Base-by-base conservation (phyloP, 2,797 vertebrate species). In the Muraenolepis orangiensis region DNA sequence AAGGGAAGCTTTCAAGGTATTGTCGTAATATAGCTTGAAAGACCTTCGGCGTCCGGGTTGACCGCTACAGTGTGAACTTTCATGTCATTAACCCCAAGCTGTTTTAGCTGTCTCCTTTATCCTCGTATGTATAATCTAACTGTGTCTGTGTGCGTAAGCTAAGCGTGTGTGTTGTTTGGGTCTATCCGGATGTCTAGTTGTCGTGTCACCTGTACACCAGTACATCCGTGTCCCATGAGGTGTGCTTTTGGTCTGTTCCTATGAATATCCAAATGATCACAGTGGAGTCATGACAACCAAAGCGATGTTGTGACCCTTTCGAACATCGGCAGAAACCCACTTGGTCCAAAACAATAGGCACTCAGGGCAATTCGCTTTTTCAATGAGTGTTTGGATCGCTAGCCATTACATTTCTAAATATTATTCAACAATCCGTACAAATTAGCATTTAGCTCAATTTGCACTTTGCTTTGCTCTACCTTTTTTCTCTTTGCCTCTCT, bases 1-100 rank as follows among this genome's bases (percentile, higher is more conserved):
- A 57, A 93, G 94, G 1, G 95, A 96, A 77, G 95, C 95, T 74
- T 96, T 96, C 84, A 96, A 96, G 94, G 95, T 96, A 89, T 36
- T 80, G 84, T 86, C 78, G 79, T 75, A 4, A 79, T 73, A 89
- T 89, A 90, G 81, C 89, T 91, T 90, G 88, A 91, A 91, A 91
- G 88, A 87, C 87, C 84, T 88, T 91, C 82, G 76, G 76, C 78
- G 57, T 64, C 57, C 57, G 10, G 6, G 20, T 3, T 6, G 81
- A 72, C 76, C 84, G 78, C 57, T 74, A 79, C 61, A 67, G 46
- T 73, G 70, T 76, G 66, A 13, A 40, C 7, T 73, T 74, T 73
- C 18, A 30, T 66, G 16, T 8, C 66, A 16, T 31, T 38, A 67
- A 31, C 30, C 66, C 23, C 23, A 40, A 71, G 67, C 74, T n/a